Base-by-base conservation (phyloP, 1,140 invertebrate genomes). In the Eurosta solidaginis region DNA sequence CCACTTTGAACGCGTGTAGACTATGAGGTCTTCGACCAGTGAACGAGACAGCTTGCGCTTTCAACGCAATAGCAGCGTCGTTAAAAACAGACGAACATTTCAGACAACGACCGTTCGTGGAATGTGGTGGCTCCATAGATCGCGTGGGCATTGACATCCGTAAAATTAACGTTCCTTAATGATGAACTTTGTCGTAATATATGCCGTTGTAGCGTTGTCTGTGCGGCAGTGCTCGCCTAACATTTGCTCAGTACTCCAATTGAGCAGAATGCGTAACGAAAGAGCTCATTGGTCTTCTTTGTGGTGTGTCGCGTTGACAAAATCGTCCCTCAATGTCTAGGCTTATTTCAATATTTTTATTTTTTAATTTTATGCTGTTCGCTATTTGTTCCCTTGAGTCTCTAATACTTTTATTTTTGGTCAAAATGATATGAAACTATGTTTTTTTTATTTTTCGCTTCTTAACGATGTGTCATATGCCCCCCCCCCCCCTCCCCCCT, bases 61-160 rank as follows among this genome's bases (percentile, higher is more conserved):
- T 68, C 40, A 68, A 12, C 4, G 33, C 33, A 12, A 20, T 33
- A 20, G 20, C 33, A 68, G 40, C 33, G 59, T n/a, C 33, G 14
- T 20, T 20, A 68, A 36, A 68, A 40, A 33, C n/a, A 22, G 59
- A 33, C 59, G 59, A 42, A 68, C 59, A 68, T 68, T 68, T 68
- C 25, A 40, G 59, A 29, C 59, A 68, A 68, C 59, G 29, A 68
- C 59, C 59, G 59, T 33, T 17, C 59, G 59, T 68, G 20, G 59
- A 68, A 68, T 68, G 33, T 68, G 59, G 27, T n/a, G 14, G 27
- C 27, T 20, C 20, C 59, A 68, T 68, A 29, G 59, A 68, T 68
- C 59, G 59, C 59, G 59, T 68, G 59, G 59, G 59, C 59, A 68
- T 29, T 3, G 20, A 68, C 59, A n/a, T 68, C 59, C 59, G 9